phyloP scores from a whole-genome alignment of 2,797 vertebrate species.

The Danionella dracula region DNA sequence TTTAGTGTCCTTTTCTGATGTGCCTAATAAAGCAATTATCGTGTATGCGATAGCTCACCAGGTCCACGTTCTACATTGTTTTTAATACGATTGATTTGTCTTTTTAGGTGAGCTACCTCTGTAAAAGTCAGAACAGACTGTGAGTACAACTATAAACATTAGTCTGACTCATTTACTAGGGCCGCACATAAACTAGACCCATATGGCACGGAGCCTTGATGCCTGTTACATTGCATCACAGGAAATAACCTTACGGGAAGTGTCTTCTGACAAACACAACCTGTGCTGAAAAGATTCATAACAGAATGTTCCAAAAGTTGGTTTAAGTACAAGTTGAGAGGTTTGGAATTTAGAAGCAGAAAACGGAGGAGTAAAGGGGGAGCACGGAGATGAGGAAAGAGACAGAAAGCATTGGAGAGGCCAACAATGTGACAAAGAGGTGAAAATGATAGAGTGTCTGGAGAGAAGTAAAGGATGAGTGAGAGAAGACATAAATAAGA shows the following conservation, averaged over 20 bases:
- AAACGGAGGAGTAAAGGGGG: background rate
- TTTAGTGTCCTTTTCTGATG: no score
- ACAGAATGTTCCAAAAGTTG: slow-evolving; percentile 9
- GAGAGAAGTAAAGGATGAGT: slow-evolving; percentile 38
- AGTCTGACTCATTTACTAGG: slow-evolving; percentile 25
- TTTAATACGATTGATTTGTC: no score
- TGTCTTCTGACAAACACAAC: slow-evolving; percentile 24
- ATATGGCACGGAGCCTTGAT: slow-evolving; percentile 38
- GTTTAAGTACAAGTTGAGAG: background rate
- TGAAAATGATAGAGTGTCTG: slow-evolving; percentile 31
- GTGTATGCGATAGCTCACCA: no score
- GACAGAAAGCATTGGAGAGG: background rate
- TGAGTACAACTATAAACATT: slow-evolving; percentile 5
- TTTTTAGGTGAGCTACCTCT: background rate
- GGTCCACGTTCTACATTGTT: no score
- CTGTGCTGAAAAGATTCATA: slow-evolving; percentile 32
- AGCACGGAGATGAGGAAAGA: background rate
- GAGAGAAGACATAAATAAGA: slow-evolving; percentile 40
- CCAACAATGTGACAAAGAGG: slow-evolving; percentile 33
- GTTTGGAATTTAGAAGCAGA: background rate
- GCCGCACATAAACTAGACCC: slow-evolving; percentile 9
- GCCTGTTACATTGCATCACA: slow-evolving; percentile 30
- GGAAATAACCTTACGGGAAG: slow-evolving; percentile 35
- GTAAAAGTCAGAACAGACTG: slow-evolving; percentile 4
- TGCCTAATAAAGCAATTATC: no score